A percentile compares a stretch with the other conserved stretches of the same genome.
phyloP scores from a whole-genome alignment of 2,797 vertebrate species.

The Characodon lateralis region DNA sequence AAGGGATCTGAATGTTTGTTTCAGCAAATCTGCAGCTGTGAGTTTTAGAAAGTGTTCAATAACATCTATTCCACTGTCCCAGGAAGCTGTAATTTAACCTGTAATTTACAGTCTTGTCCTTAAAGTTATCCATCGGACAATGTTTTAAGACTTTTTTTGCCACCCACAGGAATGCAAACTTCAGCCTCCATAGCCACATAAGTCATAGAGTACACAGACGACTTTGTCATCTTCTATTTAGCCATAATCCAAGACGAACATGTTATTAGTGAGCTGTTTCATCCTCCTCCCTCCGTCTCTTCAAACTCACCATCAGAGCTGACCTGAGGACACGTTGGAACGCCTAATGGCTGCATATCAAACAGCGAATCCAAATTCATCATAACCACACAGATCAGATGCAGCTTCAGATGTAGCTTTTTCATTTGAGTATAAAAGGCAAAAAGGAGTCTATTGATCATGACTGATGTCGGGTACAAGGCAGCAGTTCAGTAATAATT shows the following conservation, averaged over 20 bases:
- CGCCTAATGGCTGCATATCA: constrained; percentile 62
- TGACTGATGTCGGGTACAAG: constrained; percentile 28
- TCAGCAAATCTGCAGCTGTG: neutral
- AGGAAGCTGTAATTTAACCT: neutral
- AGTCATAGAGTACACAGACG: constrained; percentile 18
- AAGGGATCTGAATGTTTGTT: neutral
- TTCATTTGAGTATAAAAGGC: constrained; percentile 45
- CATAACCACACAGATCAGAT: constrained; percentile 43
- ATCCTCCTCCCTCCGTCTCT: constrained; percentile 43
- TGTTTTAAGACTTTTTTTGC: neutral
- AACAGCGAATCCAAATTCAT: constrained; percentile 48
- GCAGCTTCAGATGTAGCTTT: constrained; percentile 51
- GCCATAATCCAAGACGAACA: constrained; percentile 22
- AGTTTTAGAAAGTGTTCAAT: neutral
- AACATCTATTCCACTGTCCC: neutral
- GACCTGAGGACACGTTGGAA: constrained; percentile 37
- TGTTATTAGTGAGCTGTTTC: constrained; percentile 52
- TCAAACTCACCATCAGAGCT: constrained; percentile 42
- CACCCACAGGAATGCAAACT: constrained; percentile 21
- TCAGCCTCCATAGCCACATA: neutral
- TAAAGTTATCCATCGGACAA: constrained; percentile 8
- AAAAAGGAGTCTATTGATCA: constrained; percentile 55
- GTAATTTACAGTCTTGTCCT: neutral
- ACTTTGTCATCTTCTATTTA: constrained; percentile 25
- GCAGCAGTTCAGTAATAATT: constrained; percentile 25